Evolutionary conservation across 2,113 vertebrate species (phyloP).

Genomic region (Myanophis thanlyinensis): DNA sequence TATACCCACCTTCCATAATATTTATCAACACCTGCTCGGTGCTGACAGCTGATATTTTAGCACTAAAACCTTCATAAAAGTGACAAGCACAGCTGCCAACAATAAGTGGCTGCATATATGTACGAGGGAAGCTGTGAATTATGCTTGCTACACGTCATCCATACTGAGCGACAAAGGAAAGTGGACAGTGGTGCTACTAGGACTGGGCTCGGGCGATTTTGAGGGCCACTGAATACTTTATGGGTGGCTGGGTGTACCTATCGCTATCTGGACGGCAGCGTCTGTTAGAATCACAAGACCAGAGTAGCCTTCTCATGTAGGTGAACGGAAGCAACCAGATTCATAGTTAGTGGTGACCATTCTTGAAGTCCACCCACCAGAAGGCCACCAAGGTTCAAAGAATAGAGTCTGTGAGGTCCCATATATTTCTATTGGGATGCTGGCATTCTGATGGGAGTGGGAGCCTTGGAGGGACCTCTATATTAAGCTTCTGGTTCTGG

Average conservation of each 20-base stretch:
- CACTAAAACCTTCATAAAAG: constrained; percentile 7
- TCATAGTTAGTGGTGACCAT: background rate
- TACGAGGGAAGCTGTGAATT: background rate
- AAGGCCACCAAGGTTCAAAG: background rate
- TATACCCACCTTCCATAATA: background rate
- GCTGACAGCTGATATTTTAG: constrained; percentile 4
- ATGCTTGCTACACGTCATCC: background rate
- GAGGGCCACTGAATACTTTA: background rate
- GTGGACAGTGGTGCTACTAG: background rate
- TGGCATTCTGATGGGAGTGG: too few species aligned
- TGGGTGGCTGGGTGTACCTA: background rate
- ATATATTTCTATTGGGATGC: too few species aligned
- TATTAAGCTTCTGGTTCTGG: too few species aligned
- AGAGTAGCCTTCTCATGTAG: background rate
- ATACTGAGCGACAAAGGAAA: background rate
- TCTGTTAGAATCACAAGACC: background rate
- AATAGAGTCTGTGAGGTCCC: too few species aligned
- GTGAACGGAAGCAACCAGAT: background rate
- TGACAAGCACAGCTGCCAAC: constrained; percentile 1
- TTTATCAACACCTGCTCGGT: background rate
- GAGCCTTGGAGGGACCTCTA: too few species aligned
- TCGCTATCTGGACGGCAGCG: background rate
- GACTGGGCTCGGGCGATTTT: background rate
- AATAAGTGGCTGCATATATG: background rate
- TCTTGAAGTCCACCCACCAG: background rate